Evolutionary conservation across 2,797 vertebrate genomes (phyloP).

Genomic region (Gymnothorax javanicus): DNA sequence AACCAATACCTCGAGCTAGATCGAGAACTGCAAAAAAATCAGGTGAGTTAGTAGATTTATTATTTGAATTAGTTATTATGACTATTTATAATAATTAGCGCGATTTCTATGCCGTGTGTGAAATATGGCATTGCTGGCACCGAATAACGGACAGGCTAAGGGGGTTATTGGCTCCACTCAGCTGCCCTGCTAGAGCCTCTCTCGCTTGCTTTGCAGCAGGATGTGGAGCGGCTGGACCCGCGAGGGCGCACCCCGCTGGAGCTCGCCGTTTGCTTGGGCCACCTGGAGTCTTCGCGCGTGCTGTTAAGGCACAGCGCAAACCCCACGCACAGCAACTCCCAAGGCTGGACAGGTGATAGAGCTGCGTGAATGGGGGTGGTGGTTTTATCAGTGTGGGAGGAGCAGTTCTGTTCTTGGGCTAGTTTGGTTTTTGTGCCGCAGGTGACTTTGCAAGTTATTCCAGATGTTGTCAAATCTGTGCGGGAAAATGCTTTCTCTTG

Average conservation of each 20-base stretch:
- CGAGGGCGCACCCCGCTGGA: conserved; percentile 88
- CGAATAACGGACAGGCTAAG: background rate
- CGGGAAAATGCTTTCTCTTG: background rate
- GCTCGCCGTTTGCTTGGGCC: conserved; percentile 88
- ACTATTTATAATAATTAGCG: background rate
- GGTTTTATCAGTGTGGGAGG: conserved; percentile 51
- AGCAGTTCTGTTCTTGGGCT: background rate
- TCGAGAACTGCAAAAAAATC: conserved; percentile 81
- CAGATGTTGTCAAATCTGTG: background rate
- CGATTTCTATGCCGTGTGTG: background rate
- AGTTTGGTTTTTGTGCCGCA: too few relatives aligned
- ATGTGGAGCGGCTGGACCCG: conserved; percentile 82
- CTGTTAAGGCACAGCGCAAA: conserved; percentile 85
- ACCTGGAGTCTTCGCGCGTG: conserved; percentile 86
- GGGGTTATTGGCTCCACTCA: background rate
- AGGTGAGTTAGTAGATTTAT: conserved; percentile 65
- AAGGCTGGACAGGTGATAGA: conserved; percentile 85
- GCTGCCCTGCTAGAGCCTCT: conserved; percentile 21
- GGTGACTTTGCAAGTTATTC: too few relatives aligned
- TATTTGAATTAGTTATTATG: background rate
- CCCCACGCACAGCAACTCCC: conserved; percentile 81
- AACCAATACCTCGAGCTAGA: conserved; percentile 90
- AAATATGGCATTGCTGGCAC: background rate
- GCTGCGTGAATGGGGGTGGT: conserved; percentile 58
- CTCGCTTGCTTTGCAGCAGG: conserved; percentile 69